Conservation (phyloP, 2,888 invertebrate species). For the Troides aeacus region DNA sequence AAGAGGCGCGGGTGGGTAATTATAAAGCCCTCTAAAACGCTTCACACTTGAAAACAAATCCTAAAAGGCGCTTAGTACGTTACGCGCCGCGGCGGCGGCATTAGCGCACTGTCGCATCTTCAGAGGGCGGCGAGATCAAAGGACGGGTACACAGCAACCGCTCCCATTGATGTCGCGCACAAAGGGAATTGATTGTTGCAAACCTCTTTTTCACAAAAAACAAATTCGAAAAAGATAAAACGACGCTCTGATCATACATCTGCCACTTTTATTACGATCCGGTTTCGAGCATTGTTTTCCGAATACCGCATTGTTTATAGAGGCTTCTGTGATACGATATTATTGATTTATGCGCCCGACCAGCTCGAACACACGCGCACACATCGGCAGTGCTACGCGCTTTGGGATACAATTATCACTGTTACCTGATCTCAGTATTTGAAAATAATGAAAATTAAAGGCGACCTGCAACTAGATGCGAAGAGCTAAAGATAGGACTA, state of each 20-base stretch:
- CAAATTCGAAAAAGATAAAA: constrained; percentile 45
- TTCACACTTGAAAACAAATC: constrained; percentile 32
- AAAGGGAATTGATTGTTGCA: constrained; percentile 80
- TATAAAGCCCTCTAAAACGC: constrained; percentile 28
- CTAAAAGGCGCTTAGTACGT: constrained; percentile 52
- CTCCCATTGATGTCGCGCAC: constrained; percentile 78
- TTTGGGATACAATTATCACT: too few species aligned
- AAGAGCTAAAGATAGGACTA: too few species aligned
- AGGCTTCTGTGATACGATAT: constrained; percentile 9
- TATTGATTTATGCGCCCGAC: constrained; percentile 12
- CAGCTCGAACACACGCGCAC: not conserved
- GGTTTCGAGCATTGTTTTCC: constrained; percentile 31
- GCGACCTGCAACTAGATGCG: too few species aligned
- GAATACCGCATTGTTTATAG: constrained; percentile 23
- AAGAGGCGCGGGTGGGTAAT: constrained; percentile 22
- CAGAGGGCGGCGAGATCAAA: constrained; percentile 79
- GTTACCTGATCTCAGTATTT: too few species aligned
- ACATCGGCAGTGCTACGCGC: not conserved
- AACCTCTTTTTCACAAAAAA: constrained; percentile 64
- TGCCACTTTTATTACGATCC: constrained; percentile 47
- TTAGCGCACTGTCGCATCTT: constrained; percentile 78
- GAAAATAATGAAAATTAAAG: too few species aligned
- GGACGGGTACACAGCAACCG: constrained; percentile 78
- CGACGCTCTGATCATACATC: constrained; percentile 68
- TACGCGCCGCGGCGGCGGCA: constrained; percentile 58